phyloP scores from a whole-genome alignment of 2,888 invertebrate species.

The Protonemura montana region DNA sequence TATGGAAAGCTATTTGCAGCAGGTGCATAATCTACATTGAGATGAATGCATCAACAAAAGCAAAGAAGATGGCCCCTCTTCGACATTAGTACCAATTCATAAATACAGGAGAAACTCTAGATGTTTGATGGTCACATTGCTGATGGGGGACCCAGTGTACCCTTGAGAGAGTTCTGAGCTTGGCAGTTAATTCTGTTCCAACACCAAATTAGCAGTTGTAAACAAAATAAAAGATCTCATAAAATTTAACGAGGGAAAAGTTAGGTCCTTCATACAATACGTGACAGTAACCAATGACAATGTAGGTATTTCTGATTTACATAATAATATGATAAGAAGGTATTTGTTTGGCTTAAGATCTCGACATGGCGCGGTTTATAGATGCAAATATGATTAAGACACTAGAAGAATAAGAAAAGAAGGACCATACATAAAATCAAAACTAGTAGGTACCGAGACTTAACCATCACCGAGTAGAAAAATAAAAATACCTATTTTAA shows the following conservation, averaged over 20 bases:
- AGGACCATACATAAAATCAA: not conserved
- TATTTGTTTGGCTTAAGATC: not conserved
- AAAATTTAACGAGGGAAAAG: not conserved
- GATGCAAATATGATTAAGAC: not conserved
- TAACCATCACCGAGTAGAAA: conserved; percentile 18
- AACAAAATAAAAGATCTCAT: not conserved
- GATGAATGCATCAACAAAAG: no score
- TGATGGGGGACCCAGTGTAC: not conserved
- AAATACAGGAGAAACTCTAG: not conserved
- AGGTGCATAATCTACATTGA: not conserved
- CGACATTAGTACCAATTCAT: no score
- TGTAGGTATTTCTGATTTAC: not conserved
- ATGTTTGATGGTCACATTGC: conserved; percentile 45
- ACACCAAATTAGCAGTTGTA: not conserved
- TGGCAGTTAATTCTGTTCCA: not conserved
- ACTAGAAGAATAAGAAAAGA: not conserved
- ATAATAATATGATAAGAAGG: not conserved
- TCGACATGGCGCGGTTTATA: not conserved
- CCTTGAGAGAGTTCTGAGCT: not conserved
- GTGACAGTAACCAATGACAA: not conserved
- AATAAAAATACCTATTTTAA: not conserved
- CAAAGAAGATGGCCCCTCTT: no score
- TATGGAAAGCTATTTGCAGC: not conserved
- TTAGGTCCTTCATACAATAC: not conserved
- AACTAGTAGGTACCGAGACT: not conserved